Percentiles rank a stretch among this genome's conserved stretches.
Evolutionary conservation across 2,113 vertebrate species (phyloP).

Genomic region (Turnix velox): DNA sequence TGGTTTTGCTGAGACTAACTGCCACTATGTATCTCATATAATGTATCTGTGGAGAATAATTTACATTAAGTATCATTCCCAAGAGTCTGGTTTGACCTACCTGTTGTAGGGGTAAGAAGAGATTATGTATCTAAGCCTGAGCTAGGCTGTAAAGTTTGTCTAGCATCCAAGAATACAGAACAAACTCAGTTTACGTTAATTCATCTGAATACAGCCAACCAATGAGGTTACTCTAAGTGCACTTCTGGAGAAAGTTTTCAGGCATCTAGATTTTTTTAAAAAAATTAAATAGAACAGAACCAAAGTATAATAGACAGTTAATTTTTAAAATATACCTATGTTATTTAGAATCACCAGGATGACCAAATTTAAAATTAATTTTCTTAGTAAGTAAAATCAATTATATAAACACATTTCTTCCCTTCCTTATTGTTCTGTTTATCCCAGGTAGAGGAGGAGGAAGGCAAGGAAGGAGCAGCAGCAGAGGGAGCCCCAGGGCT

Average conservation of each 20-base stretch:
- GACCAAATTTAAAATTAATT: background rate
- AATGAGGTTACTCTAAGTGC: background rate
- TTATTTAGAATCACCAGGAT: background rate
- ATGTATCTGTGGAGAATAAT: background rate
- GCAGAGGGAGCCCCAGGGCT: too few relatives aligned
- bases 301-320: background rate
- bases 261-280: background rate
- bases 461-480: too few relatives aligned
- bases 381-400: background rate
- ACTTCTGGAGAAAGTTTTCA: background rate
- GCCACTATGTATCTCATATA: background rate
- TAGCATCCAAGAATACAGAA: background rate
- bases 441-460: too few relatives aligned
- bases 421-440: background rate
- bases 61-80: background rate
- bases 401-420: background rate
- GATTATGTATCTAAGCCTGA: background rate
- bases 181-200: too few relatives aligned
- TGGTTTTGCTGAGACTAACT: background rate
- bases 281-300: background rate
- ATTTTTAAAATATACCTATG: background rate
- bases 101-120: background rate
- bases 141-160: background rate
- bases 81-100: background rate
- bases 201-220: background rate